Evolutionary conservation across 2,797 vertebrate genomes (phyloP).

Genomic region (Octomys mimax): DNA sequence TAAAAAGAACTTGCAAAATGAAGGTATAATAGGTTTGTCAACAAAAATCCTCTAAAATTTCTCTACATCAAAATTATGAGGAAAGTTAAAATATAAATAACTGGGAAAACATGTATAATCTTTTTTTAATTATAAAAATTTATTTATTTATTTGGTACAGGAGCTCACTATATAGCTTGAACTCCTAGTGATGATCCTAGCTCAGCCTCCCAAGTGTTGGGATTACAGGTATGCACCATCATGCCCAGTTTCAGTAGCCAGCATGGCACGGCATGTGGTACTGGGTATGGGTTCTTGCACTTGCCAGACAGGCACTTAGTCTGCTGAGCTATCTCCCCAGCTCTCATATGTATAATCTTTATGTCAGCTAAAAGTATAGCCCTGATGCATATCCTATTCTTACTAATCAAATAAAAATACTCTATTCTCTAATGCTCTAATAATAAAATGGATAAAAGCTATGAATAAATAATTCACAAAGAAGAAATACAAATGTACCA

Average conservation of each 20-base stretch:
- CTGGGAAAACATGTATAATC: not conserved
- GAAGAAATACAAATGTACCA: not conserved
- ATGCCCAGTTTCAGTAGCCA: no score
- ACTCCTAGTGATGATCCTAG: no score
- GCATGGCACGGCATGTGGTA: no score
- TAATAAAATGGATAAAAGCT: not conserved
- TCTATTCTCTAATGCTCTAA: not conserved
- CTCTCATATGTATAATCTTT: not conserved
- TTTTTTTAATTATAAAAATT: not conserved
- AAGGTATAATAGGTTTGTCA: not conserved
- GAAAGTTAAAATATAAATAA: conserved; percentile 56
- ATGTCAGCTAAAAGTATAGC: not conserved
- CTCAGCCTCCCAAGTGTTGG: no score
- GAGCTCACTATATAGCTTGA: no score
- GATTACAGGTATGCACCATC: no score
- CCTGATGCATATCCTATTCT: not conserved
- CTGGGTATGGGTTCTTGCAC: no score
- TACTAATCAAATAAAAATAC: not conserved
- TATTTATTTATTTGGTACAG: no score
- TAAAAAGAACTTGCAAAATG: not conserved
- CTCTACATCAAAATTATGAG: not conserved
- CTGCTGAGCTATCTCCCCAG: no score
- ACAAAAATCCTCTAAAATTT: not conserved
- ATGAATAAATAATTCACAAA: conserved; percentile 32
- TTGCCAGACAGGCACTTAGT: no score